phyloP scores from a whole-genome alignment of 2,797 vertebrate species.

The Falco novaeseelandiae region DNA sequence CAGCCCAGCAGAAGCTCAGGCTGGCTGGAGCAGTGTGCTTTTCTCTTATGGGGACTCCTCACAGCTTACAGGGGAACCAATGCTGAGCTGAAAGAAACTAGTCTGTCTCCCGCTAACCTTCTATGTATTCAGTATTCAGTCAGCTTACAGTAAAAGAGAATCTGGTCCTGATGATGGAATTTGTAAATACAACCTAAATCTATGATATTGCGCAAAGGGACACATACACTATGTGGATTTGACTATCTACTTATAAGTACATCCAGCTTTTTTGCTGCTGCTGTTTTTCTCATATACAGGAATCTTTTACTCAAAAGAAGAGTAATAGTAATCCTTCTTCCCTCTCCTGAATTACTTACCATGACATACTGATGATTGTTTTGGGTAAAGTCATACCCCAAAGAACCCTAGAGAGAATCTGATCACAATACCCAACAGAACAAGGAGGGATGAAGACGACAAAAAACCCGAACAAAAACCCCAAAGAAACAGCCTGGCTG shows the following conservation, averaged over 20 bases:
- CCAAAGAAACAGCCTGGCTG: background rate
- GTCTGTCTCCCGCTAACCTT: background rate
- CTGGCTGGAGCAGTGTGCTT: rapidly evolving
- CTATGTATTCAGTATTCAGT: background rate
- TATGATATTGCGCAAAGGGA: rapidly evolving
- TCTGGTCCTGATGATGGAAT: background rate
- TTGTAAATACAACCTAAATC: background rate
- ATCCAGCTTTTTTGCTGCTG: background rate
- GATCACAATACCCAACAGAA: background rate
- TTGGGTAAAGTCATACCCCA: background rate
- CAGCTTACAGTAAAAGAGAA: background rate
- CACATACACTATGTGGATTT: rapidly evolving
- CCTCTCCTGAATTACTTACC: background rate
- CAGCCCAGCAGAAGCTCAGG: too few species aligned
- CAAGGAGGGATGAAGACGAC: background rate
- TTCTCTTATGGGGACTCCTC: background rate
- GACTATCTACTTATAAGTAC: background rate
- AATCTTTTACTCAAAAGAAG: background rate
- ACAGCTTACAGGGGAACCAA: background rate
- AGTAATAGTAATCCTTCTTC: rapidly evolving
- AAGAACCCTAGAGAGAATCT: background rate
- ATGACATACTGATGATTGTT: background rate
- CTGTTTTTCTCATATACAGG: background rate
- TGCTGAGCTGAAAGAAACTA: background rate
- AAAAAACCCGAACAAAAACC: background rate